These are phyloP conservation scores for Caranx melampygus DNA, from an alignment of 2,113 vertebrate genomes.

Conservation along the genomic window DNA sequence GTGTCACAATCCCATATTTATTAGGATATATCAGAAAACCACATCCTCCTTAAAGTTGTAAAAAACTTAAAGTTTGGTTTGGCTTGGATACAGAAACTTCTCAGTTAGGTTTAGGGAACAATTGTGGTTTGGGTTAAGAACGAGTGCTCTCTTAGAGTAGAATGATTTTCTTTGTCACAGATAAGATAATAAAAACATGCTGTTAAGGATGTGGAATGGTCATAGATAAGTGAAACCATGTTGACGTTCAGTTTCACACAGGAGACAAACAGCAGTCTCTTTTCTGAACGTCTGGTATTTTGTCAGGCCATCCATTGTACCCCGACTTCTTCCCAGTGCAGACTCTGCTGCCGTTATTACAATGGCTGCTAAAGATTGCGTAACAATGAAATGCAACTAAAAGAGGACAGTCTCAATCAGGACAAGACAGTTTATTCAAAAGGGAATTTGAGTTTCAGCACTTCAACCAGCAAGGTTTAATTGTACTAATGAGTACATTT, in stretches of 20 bases:
- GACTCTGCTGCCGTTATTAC: neutral
- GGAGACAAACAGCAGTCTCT: neutral
- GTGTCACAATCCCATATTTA: neutral
- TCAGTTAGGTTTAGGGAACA: neutral
- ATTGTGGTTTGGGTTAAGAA: neutral
- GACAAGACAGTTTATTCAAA: neutral
- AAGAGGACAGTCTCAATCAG: too few species aligned
- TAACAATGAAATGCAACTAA: neutral
- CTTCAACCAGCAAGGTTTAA: constrained; percentile 3
- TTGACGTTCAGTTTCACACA: neutral
- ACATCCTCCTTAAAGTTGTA: neutral
- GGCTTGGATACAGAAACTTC: neutral
- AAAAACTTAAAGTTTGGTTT: neutral
- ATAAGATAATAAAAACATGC: neutral
- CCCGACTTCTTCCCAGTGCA: neutral
- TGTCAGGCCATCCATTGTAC: too few species aligned
- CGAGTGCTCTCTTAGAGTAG: neutral
- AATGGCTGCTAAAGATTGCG: neutral
- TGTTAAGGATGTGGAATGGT: neutral
- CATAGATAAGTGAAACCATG: neutral
- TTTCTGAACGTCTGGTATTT: too few species aligned
- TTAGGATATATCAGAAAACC: neutral
- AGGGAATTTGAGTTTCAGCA: neutral
- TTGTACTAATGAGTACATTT: constrained; percentile 18
- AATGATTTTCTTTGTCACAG: neutral